Base-by-base conservation (phyloP, 2,888 invertebrate genomes). In the Coenonympha arcania region DNA sequence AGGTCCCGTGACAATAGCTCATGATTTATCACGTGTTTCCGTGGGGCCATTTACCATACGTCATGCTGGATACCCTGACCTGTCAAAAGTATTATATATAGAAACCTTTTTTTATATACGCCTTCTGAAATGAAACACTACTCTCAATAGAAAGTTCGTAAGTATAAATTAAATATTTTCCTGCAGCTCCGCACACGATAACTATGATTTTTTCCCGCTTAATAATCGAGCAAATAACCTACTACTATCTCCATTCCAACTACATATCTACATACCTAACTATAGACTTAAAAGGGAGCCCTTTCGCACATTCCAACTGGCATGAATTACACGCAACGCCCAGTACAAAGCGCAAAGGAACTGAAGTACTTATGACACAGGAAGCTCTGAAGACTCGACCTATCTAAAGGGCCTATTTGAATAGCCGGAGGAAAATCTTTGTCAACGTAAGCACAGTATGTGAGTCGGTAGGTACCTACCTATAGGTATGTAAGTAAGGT, bases 1-100 rank as follows among this genome's bases (percentile, higher is more conserved):
- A 76, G 79, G 71, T 63, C 69, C 53, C 48, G 41, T 65, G 76
- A 76, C 76, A 77, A 76, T 71, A 68, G 67, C 58, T 68, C 66
- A 80, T 79, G 81, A 82, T 81, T 77, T 82, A 83, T 83, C 66
- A 71, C 69, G 64, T 70, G 48, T 55, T 56, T 58, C 57, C 56
- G 53, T 42, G 49, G 52, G 54, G 46, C 44, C 52, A 48, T 55
- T 48, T 47, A 49, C 44, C 42, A 50, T 50, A 50, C 44, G 40
- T 40, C 37, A 47, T 31, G 28, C 22, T 24, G 34, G 30, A 42
- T 30, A 13, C 28, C 30, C 31, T n/a, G n/a, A n/a, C n/a, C n/a
- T n/a, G n/a, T n/a, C n/a, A n/a, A n/a, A 37, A 34, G 22, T 34
- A 6, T 18, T 22, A 31, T 45, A 28, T 33, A 28, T 30, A 36